These are phyloP conservation scores for Ommatoiulus sabulosus DNA, from an alignment of 2,888 invertebrate species.

Conservation along the genomic window DNA sequence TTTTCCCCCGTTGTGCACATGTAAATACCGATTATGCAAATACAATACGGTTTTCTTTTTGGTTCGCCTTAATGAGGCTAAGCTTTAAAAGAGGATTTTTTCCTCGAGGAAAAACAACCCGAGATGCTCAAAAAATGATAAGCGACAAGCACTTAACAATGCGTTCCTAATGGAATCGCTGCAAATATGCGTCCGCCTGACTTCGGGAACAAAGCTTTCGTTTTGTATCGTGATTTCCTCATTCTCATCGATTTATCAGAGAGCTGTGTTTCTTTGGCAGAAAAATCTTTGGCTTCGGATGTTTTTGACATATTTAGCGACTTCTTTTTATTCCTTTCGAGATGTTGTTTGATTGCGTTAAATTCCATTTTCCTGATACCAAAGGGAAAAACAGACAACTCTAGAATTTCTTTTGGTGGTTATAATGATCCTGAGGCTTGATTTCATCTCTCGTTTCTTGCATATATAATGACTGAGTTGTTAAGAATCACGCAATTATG, in stretches of 20 bases:
- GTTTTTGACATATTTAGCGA: constrained; percentile 5
- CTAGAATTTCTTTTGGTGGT: not conserved
- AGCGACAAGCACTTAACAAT: constrained; percentile 40
- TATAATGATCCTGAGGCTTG: not conserved
- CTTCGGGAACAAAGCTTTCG: not conserved
- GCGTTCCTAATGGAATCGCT: constrained; percentile 4
- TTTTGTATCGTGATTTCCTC: constrained; percentile 28
- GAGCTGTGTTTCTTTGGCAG: not conserved
- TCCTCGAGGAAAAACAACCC: not conserved
- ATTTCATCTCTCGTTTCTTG: not conserved
- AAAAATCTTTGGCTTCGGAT: not conserved
- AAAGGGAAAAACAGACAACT: not conserved
- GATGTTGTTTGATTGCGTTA: not conserved
- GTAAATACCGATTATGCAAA: constrained; percentile 40
- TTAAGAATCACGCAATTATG: not conserved
- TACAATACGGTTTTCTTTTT: not conserved
- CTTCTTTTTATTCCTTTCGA: not conserved
- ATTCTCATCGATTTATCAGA: not conserved
- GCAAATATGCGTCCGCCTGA: constrained; percentile 13
- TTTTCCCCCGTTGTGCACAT: not conserved
- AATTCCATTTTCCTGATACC: not conserved
- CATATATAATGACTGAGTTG: not conserved
- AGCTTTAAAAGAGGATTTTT: constrained; percentile 34
- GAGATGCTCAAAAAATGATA: constrained; percentile 24
- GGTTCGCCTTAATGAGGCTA: constrained; percentile 9